Evolutionary conservation across 2,113 vertebrate species (phyloP).

Genomic region (Menidia beryllina): DNA sequence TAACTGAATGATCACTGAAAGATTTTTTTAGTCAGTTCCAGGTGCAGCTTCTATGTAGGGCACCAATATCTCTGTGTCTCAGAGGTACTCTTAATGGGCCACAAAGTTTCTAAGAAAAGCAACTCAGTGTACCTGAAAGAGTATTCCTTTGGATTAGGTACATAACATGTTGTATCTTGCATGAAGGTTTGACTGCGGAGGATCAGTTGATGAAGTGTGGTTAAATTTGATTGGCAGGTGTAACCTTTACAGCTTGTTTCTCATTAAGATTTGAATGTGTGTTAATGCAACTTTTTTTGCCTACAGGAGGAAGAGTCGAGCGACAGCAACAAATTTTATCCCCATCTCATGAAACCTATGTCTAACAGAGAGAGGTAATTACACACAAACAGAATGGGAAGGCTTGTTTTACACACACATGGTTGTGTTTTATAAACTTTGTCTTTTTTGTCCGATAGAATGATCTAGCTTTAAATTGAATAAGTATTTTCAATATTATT

Average conservation of each 20-base stretch:
- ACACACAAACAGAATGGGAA: neutral
- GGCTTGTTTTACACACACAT: neutral
- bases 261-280: neutral
- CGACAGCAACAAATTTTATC: constrained; percentile 89
- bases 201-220: neutral
- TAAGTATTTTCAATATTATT: no score
- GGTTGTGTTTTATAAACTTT: neutral
- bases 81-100: constrained; percentile 49
- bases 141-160: constrained; percentile 10
- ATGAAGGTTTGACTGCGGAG: neutral
- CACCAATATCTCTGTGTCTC: constrained; percentile 47
- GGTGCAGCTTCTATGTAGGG: constrained; percentile 57
- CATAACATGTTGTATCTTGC: neutral
- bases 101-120: constrained; percentile 42
- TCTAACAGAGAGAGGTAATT: constrained; percentile 95
- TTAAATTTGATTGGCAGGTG: neutral
- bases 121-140: constrained; percentile 37
- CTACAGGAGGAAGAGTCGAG: constrained; percentile 85
- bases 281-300: constrained; percentile 12
- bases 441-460: no score
- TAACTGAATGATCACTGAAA: neutral
- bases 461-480: no score
- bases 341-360: constrained; percentile 98
- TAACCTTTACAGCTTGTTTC: neutral
- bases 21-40: constrained; percentile 6